phyloP scores from a whole-genome alignment of 2,888 invertebrate species.

The Oasisia sp. region DNA sequence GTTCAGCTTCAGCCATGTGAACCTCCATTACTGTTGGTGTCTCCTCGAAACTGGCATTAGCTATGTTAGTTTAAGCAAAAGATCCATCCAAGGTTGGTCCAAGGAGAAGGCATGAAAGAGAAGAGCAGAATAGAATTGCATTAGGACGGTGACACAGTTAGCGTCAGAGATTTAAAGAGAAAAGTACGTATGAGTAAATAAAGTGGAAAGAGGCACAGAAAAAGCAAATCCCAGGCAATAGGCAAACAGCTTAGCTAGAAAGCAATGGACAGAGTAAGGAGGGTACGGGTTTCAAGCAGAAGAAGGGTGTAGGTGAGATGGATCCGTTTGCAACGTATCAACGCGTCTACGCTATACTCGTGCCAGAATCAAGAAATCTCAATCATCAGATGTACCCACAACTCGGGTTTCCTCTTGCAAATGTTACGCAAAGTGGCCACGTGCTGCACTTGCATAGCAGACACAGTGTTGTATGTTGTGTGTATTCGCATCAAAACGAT shows the following conservation, averaged over 20 bases:
- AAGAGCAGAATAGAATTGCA: slow-evolving; percentile 36
- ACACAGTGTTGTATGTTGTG: background rate
- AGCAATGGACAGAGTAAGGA: background rate
- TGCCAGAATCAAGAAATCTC: background rate
- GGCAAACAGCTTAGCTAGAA: slow-evolving; percentile 3
- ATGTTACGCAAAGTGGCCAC: background rate
- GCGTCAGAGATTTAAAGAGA: slow-evolving; percentile 28
- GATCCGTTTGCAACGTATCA: slow-evolving; percentile 1
- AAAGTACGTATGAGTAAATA: slow-evolving; percentile 33
- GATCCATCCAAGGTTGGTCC: slow-evolving; percentile 31
- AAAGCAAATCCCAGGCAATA: slow-evolving; percentile 26
- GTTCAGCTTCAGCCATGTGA: background rate
- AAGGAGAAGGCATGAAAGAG: slow-evolving; percentile 33
- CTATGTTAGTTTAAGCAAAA: slow-evolving; percentile 13
- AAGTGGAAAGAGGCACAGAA: slow-evolving; percentile 31
- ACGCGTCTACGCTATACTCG: background rate
- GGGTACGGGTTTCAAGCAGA: background rate
- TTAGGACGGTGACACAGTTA: slow-evolving; percentile 36
- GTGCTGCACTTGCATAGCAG: background rate
- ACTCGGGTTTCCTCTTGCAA: background rate
- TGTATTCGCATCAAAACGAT: background rate
- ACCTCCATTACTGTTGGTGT: background rate
- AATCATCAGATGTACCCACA: background rate
- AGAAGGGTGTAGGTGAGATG: background rate
- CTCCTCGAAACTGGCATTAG: background rate